Base-by-base conservation (phyloP, 2,888 invertebrate species). In the Leptura quadrifasciata region DNA sequence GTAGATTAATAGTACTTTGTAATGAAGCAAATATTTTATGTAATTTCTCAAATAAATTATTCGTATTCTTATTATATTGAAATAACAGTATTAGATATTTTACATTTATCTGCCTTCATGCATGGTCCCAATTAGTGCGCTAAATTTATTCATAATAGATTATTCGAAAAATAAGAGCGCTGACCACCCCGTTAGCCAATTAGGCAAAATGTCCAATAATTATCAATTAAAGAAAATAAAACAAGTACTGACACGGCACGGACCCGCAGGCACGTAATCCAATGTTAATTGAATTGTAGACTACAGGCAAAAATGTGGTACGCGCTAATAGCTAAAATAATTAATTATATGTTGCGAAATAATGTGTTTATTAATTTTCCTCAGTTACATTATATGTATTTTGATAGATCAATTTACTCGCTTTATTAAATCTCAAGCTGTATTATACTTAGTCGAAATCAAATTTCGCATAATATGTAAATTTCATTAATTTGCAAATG, bases 161-260 rank as follows among this genome's bases (percentile, higher is more conserved):
- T n/a, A 35, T 54, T 64, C 17, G n/a, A 57, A 55, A 72, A 73
- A 73, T 57, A 73, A 57, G 67, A 57, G 57, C 64, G 31, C 58
- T 55, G 88, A 86, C 88, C 88, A 87, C 88, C 88, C 84, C 87
- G 87, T 85, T 85, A 84, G 87, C 86, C 87, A 87, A 88, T 88
- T 88, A 87, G 87, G 84, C 81, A 81, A 85, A 87, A 86, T 87
- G 84, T 82, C 85, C 86, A 85, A 86, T 88, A 87, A 88, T 88
- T 87, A 88, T 87, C 87, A 88, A 87, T 87, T 87, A 87, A 87
- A 83, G 80, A 83, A 86, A 86, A 85, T 85, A 87, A 86, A 84
- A 86, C 83, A 81, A 85, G 80, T 74, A 81, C 76, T 79, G 79
- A 80, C 81, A 81, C 79, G 79, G 79, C 74, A 72, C 74, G 77